Percentiles rank a stretch among this genome's conserved stretches.
phyloP scores from a whole-genome alignment of 2,888 invertebrate species.

The Notodonta dromedarius region DNA sequence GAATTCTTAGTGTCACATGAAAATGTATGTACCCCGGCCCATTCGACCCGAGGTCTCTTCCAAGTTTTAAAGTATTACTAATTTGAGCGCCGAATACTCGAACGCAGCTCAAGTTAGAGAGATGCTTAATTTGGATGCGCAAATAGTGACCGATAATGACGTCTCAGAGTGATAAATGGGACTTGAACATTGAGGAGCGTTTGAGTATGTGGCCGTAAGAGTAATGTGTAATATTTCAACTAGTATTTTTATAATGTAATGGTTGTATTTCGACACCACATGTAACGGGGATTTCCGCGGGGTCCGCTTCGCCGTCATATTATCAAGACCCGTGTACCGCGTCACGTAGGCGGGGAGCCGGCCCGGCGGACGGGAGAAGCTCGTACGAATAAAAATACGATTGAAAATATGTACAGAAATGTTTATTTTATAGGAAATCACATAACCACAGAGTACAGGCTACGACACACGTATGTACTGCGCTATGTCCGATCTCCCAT shows the following conservation, averaged over 20 bases:
- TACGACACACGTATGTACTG: conserved; percentile 64
- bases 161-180: no score
- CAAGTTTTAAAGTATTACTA: conserved; percentile 47
- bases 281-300: conserved; percentile 28
- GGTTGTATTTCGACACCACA: conserved; percentile 40
- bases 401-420: conserved; percentile 83
- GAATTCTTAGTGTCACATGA: conserved; percentile 59
- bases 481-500: conserved; percentile 67
- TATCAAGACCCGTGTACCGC: not conserved
- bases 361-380: conserved; percentile 22
- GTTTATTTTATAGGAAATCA: conserved; percentile 79
- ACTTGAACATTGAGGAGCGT: no score
- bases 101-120: no score
- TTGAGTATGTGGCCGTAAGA: conserved; percentile 15
- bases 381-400: conserved; percentile 75
- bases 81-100: conserved; percentile 5
- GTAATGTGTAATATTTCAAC: conserved; percentile 50
- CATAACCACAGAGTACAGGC: conserved; percentile 69
- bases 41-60: conserved; percentile 49
- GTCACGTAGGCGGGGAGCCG: conserved; percentile 6
- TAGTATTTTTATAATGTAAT: conserved; percentile 63
- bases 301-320: conserved; percentile 24
- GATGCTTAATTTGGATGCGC: no score
- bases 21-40: conserved; percentile 51
- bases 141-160: no score